Base-by-base conservation (phyloP, 2,797 vertebrate species). In the Australoheros facetus region DNA sequence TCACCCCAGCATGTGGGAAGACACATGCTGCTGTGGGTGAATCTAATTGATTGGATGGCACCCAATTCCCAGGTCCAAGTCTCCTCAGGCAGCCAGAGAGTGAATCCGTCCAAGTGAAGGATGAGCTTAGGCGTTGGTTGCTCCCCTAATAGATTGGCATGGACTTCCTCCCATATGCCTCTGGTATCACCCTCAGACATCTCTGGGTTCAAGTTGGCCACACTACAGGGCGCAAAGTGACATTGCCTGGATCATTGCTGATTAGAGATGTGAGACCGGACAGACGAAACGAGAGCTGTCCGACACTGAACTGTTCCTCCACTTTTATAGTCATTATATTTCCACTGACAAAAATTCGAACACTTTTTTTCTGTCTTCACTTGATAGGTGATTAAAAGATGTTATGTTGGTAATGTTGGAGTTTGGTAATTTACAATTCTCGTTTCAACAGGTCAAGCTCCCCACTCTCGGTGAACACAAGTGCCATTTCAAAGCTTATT, bases 41-140 rank as follows among this genome's bases (percentile, higher is more conserved):
- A 91, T 94, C 91, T 94, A 96, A 96, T 95, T 93, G 93, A 95
- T 94, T 95, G 93, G 94, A 94, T 91, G 88, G 90, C 92, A 88
- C 93, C 93, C 93, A 93, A 93, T 94, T 92, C 91, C 85, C 91
- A 92, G 91, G 90, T 91, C 91, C 92, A 92, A 91, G 92, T 85
- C 87, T 94, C 88, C 88, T 93, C 92, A 83, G 91, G 90, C 94
- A 90, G 93, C 88, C 89, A 85, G 90, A 87, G 86, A 91, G 87
- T 56, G 86, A 87, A 94, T 92, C 89, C 85, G 60, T 94, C 91
- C 89, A 91, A 93, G 89, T 93, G 91, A 93, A 90, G 85, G 94
- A 94, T 94, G 94, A 92, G 92, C 83, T 78, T 55, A 88, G 92
- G 85, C 75, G 77, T 87, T 74, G 88, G 87, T 92, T 73, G 51